Conservation (phyloP, 2,888 invertebrate genomes). For the Magallana nippona region DNA sequence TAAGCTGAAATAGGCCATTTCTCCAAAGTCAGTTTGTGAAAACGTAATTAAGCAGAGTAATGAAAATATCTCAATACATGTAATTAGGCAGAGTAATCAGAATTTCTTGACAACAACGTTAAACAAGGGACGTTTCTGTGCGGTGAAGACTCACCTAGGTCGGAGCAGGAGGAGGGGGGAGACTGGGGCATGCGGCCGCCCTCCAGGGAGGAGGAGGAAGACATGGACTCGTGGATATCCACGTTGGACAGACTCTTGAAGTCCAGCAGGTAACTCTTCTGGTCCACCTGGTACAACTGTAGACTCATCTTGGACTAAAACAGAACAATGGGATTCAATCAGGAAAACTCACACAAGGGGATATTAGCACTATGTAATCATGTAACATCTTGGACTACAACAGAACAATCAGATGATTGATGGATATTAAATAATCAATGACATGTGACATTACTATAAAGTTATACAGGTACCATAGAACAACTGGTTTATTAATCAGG, state of each 20-base stretch:
- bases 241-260: slow-evolving; percentile 89
- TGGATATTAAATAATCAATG: too few species aligned
- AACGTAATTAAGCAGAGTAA: too few species aligned
- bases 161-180: slow-evolving; percentile 47
- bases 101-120: too few species aligned
- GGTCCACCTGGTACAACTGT: slow-evolving; percentile 99
- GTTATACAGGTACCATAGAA: too few species aligned
- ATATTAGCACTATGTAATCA: background rate
- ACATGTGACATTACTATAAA: too few species aligned
- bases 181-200: slow-evolving; percentile 23
- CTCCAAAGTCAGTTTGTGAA: too few species aligned
- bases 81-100: too few species aligned
- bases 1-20: too few species aligned
- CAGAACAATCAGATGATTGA: too few species aligned
- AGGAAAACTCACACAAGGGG: background rate
- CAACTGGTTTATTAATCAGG: too few species aligned
- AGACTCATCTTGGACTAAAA: slow-evolving; percentile 91
- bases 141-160: slow-evolving; percentile 44
- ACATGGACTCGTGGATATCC: slow-evolving; percentile 40
- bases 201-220: slow-evolving; percentile 32
- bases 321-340: background rate
- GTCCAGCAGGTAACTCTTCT: slow-evolving; percentile 97
- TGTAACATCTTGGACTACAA: background rate
- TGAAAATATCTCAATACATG: too few species aligned
- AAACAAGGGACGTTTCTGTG: too few species aligned